Evolutionary conservation across 2,113 vertebrate genomes (phyloP), one percentile per base, ranked within the genome.

Genomic region (Chaenogobius annularis): DNA sequence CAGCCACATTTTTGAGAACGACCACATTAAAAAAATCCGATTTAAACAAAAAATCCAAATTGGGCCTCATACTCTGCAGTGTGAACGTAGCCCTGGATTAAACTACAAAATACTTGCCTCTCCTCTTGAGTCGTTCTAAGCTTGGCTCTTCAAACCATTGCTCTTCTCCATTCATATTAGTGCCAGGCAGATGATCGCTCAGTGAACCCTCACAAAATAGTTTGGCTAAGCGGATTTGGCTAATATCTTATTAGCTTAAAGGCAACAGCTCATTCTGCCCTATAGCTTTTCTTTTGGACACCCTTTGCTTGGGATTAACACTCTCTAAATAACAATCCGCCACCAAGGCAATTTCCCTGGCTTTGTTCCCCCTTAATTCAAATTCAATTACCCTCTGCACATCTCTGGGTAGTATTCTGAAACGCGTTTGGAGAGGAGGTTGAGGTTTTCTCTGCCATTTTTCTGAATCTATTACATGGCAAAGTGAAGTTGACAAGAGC

Each of bases 181-280:
- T 83, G 70, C 81, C 80, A 70, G 79, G 43, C 48, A 85, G 65
- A 59, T 73, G 81, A 78, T 69, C 69, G 77, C 73, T 84, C 79
- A 80, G 72, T 86, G 83, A 89, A 86, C 82, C 88, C 78, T 81
- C 67, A 83, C 88, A 89, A 87, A 89, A 86, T 81, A 87, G 79
- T 89, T 88, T 85, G 77, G 78, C 80, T 88, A 85, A 91, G 89
- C 87, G 88, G 88, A 89, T 89, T 91, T 91, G 77, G 79, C 77
- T 84, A 89, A 88, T 87, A 89, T 87, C 82, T 88, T 81, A 90
- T 90, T 90, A 90, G 79, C 87, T 88, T 86, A 83, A 90, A 87
- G 85, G 83, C 84, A 87, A 74, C 76, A 67, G 81, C 78, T 90
- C 76, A 86, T 85, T 83, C 83, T 85, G 68, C 79, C 74, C 81